Base-by-base conservation (phyloP, 2,888 invertebrate genomes). In the Erebia ligea region DNA sequence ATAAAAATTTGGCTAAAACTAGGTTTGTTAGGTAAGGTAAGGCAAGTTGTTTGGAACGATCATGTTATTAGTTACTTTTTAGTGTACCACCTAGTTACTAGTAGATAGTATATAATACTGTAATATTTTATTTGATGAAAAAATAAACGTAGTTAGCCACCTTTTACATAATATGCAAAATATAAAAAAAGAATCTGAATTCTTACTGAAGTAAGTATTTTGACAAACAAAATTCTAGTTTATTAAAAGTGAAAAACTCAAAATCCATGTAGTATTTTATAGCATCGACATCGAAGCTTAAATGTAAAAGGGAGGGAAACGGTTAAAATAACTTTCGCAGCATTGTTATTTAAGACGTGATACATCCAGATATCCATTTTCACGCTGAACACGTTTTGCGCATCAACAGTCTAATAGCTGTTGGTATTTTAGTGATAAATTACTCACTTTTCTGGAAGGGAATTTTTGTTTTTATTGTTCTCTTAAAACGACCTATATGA, bases 311-410 rank as follows among this genome's bases (percentile, higher is more conserved):
- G 17, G 54, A 54, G 54, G 17, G 10, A 54, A 40, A 21, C 9
- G 2, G 21, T 6, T 42, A 59, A 25, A 62, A 21, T 11, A 1
- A 21, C 8, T 8, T 62, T 21, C 17, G 0, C 5, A 4, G 48
- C 8, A 15, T 21, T 48, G 21, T 62, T 61, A 61, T 42, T 61
- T 61, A 42, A 61, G 61, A 42, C 19, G 17, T 2, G 54, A 54
- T 8, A n/a, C 54, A 54, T 19, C 21, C 17, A n/a, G 10, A 45
- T 13, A 61, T 48, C 48, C 21, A 48, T 62, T 62, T 62, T 19
- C 62, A 62, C 45, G 19, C 45, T 21, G 62, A 48, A 62, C 62
- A 62, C 21, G 62, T 48, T 62, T 48, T 15, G 5, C 42, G 48
- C 48, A 48, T 62, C 48, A 62, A 15, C 62, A 21, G 45, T 25